Percentiles rank a stretch among this genome's conserved stretches.
Conservation (phyloP, 2,797 vertebrate species). For the Cossypha niveicapilla region DNA sequence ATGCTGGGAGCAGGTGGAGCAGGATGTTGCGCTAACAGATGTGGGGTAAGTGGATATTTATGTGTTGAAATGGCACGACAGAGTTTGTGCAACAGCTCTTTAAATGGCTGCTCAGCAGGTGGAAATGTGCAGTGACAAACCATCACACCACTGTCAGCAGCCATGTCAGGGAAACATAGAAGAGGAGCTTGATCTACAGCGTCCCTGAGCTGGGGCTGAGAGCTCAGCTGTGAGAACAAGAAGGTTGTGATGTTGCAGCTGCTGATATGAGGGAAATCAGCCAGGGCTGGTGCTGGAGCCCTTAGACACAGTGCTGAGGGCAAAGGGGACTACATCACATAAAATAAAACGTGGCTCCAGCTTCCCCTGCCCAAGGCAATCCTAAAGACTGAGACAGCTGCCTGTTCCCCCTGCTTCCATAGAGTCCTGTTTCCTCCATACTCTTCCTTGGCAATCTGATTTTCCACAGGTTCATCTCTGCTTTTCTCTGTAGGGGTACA, state of each 20-base stretch:
- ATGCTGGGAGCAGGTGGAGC: slow-evolving; percentile 65
- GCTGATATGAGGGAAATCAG: background rate
- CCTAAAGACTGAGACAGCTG: background rate
- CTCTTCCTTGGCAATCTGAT: background rate
- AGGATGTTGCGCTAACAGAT: slow-evolving; percentile 66
- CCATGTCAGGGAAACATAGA: background rate
- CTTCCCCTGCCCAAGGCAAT: background rate
- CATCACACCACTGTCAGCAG: background rate
- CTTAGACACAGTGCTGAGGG: background rate
- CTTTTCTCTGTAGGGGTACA: background rate
- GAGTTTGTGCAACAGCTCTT: background rate
- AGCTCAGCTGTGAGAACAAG: background rate
- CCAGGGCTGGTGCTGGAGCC: background rate
- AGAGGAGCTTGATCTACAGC: slow-evolving; percentile 16
- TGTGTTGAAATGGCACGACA: background rate
- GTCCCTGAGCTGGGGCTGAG: background rate
- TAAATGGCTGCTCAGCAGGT: slow-evolving; percentile 3
- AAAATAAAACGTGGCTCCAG: background rate
- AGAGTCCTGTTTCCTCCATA: background rate
- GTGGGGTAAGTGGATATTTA: slow-evolving; percentile 58
- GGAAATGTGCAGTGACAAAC: background rate
- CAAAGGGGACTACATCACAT: background rate
- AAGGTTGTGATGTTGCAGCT: background rate
- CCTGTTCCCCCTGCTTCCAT: background rate
- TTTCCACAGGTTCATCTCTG: background rate